A percentile compares a stretch with the other conserved stretches of the same genome.
phyloP scores from a whole-genome alignment of 2,888 invertebrate species.

The Zele albiditarsus region DNA sequence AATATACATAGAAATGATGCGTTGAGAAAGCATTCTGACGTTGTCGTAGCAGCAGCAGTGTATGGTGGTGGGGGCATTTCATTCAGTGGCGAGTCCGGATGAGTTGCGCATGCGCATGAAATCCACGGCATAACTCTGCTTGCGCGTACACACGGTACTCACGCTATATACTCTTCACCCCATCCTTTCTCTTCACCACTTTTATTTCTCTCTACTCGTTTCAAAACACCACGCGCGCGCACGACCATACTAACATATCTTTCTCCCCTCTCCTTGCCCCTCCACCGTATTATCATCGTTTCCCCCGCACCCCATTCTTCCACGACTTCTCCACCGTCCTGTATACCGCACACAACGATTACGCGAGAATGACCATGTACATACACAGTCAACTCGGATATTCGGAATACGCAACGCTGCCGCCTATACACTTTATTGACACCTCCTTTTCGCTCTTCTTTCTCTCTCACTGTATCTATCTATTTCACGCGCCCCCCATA shows the following conservation, averaged over 20 bases:
- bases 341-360: constrained; percentile 34
- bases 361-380: constrained; percentile 36
- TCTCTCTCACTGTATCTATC: constrained; percentile 25
- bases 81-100: constrained; percentile 65
- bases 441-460: constrained; percentile 29
- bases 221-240: background rate
- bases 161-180: constrained; percentile 56
- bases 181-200: background rate
- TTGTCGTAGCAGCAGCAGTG: background rate
- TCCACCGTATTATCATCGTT: background rate
- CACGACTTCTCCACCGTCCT: constrained; percentile 18
- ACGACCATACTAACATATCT: background rate
- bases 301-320: constrained; percentile 35
- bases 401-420: constrained; percentile 28
- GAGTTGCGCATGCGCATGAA: constrained; percentile 63
- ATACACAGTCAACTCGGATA: constrained; percentile 25
- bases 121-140: constrained; percentile 48
- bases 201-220: background rate
- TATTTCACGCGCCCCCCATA: background rate
- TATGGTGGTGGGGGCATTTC: constrained; percentile 65
- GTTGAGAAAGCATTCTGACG: background rate
- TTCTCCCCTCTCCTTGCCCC: background rate
- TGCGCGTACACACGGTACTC: constrained; percentile 71
- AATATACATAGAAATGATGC: too few species aligned
- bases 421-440: constrained; percentile 20